Evolutionary conservation across 2,888 invertebrate genomes (phyloP).

Genomic region (Drosophila leonis): DNA sequence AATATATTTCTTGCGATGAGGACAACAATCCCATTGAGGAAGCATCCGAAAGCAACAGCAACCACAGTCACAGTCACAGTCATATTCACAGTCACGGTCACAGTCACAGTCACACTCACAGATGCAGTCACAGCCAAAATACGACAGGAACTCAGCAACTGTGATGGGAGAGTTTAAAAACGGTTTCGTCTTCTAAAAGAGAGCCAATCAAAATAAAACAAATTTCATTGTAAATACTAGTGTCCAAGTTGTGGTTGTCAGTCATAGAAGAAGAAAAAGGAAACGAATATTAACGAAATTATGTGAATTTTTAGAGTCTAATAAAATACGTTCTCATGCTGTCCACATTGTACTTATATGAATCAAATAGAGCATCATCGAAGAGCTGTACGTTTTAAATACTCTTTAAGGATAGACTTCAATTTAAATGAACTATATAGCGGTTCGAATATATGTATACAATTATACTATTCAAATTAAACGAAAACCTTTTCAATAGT

Average conservation of each 20-base stretch:
- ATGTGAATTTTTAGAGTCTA: slow-evolving; percentile 15
- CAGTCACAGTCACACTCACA: background rate
- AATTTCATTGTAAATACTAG: slow-evolving; percentile 42
- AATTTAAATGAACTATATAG: slow-evolving; percentile 29
- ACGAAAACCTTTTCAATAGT: background rate
- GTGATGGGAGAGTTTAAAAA: slow-evolving; percentile 45
- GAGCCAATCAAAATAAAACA: slow-evolving; percentile 24
- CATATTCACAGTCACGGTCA: slow-evolving; percentile 20
- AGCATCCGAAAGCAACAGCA: slow-evolving; percentile 19
- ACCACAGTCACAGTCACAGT: slow-evolving; percentile 19
- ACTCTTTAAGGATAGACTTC: slow-evolving; percentile 34
- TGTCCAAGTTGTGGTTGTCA: slow-evolving; percentile 56
- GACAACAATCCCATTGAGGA: slow-evolving; percentile 80
- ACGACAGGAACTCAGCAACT: slow-evolving; percentile 41
- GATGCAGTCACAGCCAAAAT: slow-evolving; percentile 3
- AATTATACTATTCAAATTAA: background rate
- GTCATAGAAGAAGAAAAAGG: slow-evolving; percentile 12
- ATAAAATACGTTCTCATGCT: slow-evolving; percentile 1
- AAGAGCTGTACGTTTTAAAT: slow-evolving; percentile 70
- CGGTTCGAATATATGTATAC: background rate
- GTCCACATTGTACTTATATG: slow-evolving; percentile 24
- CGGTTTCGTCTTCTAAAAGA: slow-evolving; percentile 21
- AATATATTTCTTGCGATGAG: slow-evolving; percentile 83
- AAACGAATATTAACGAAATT: slow-evolving; percentile 17
- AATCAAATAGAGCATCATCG: slow-evolving; percentile 44